Percentiles rank a stretch among this genome's conserved stretches.
These are phyloP conservation scores for Sparus aurata DNA, from an alignment of 2,797 vertebrate genomes.

Conservation along the genomic window DNA sequence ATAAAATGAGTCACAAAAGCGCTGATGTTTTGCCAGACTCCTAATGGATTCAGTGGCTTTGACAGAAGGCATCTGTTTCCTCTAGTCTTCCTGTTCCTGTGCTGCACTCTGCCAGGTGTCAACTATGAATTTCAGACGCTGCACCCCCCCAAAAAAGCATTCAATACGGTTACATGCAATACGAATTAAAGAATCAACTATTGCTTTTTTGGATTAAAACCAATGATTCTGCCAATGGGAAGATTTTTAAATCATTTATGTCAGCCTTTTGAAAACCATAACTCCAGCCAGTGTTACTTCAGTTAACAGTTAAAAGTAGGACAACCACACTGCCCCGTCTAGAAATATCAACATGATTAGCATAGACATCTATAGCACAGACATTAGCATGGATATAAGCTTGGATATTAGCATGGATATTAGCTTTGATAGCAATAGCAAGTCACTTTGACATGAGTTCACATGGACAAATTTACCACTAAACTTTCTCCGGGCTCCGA, in stretches of 20 bases:
- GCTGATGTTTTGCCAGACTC: slow-evolving; percentile 31
- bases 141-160: background rate
- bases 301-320: too few species aligned
- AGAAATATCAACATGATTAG: too few species aligned
- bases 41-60: slow-evolving; percentile 32
- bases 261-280: too few species aligned
- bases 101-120: slow-evolving; percentile 36
- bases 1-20: slow-evolving; percentile 33
- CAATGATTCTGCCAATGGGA: background rate
- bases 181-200: background rate
- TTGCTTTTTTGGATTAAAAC: background rate
- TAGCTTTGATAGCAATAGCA: too few species aligned
- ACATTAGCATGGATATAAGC: too few species aligned
- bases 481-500: too few species aligned
- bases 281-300: too few species aligned
- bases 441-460: too few species aligned
- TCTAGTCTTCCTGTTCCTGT: slow-evolving; percentile 21
- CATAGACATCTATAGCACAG: too few species aligned
- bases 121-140: background rate
- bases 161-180: background rate
- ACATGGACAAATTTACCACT: too few species aligned
- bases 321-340: too few species aligned
- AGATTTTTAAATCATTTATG: background rate
- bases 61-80: slow-evolving; percentile 50
- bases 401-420: too few species aligned